Evolutionary conservation across 2,797 vertebrate genomes (phyloP), one percentile per base, ranked within the genome.

Genomic region (Megalops cyprinoides): DNA sequence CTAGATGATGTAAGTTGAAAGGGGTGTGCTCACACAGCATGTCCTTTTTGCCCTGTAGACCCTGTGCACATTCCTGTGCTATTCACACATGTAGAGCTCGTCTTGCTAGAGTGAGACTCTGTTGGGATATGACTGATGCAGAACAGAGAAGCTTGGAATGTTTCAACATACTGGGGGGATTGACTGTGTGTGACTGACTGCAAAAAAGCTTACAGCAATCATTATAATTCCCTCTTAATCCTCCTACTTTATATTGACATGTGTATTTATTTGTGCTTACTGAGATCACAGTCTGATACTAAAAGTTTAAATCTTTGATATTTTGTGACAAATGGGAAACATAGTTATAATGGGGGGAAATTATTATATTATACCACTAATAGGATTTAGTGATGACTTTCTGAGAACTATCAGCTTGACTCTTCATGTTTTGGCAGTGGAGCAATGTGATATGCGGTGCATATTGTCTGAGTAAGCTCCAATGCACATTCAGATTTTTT

Each of bases 381-480:
- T 42, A n/a, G 65, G 65, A 69, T 69, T 44, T 44, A 69, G 39
- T 42, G 34, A 10, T 44, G 18, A 23, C 37, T 67, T 67, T 39
- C 65, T 67, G 65, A 34, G 65, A 69, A 42, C 5, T 69, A 69
- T 69, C 37, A 69, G 34, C 15, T 74, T 74, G 44, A 58, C 77
- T 90, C 85, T 85, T 90, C 87, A 84, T 93, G 91, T 93, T 94
- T 94, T 94, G 94, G 92, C 93, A 95, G 93, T 92, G 92, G 85
- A 86, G 60, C 74, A 85, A 88, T 88, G 85, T 79, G 91, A 93
- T 87, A 94, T 90, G 86, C 84, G 91, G 94, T 90, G 88, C 83
- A 82, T 82, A 79, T 81, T 78, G 87, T 90, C 89, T 90, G 90
- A 91, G 91, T 90, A 88, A 87, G 89, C 82, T 87, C 89, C 81